A percentile compares a stretch with the other conserved stretches of the same genome.
Evolutionary conservation across 2,797 vertebrate species (phyloP).

Genomic region (Champsocephalus esox): DNA sequence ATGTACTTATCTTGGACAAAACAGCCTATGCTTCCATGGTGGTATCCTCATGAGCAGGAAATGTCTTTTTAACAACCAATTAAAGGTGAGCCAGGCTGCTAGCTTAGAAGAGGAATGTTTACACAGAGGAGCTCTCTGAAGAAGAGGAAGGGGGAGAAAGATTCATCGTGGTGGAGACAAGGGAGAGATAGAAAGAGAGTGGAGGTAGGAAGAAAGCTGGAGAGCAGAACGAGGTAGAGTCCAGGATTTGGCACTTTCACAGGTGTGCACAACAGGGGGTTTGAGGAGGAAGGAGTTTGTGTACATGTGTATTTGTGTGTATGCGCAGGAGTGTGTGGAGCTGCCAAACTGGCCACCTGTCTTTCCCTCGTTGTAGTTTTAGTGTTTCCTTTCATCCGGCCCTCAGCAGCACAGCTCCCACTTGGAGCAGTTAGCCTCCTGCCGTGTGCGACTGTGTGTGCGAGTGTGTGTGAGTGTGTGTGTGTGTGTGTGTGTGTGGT

Average conservation of each 20-base stretch:
- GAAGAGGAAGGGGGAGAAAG: constrained; percentile 35
- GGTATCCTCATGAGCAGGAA: constrained; percentile 77
- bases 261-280: constrained; percentile 81
- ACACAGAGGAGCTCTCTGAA: constrained; percentile 64
- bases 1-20: not conserved
- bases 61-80: constrained; percentile 83
- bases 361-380: constrained; percentile 85
- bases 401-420: constrained; percentile 83
- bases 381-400: constrained; percentile 85
- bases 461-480: constrained; percentile 40
- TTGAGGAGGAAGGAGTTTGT: constrained; percentile 69
- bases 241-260: constrained; percentile 77
- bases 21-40: constrained; percentile 54
- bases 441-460: constrained; percentile 58
- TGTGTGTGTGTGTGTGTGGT: constrained; percentile 31
- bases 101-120: constrained; percentile 79
- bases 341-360: constrained; percentile 83
- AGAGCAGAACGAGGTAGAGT: constrained; percentile 51
- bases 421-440: constrained; percentile 81
- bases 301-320: constrained; percentile 36
- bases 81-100: constrained; percentile 73
- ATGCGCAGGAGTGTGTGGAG: constrained; percentile 52
- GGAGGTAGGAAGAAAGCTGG: constrained; percentile 46
- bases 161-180: constrained; percentile 55
- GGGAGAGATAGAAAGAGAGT: constrained; percentile 28